These are phyloP conservation scores for Cactoblastis cactorum DNA, from an alignment of 2,888 invertebrate species.

Conservation along the genomic window DNA sequence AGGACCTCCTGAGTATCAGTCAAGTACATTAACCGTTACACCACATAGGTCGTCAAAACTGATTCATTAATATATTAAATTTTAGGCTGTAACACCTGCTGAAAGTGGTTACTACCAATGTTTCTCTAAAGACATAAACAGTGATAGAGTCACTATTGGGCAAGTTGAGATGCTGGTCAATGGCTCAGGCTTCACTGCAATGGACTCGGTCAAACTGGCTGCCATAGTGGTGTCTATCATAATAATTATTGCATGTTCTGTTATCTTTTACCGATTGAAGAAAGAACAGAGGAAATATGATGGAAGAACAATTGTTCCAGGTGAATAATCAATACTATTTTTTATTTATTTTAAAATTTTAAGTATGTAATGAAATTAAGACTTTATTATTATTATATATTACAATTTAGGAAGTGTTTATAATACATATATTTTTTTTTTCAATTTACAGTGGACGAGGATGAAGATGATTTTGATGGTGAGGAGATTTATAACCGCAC, in stretches of 20 bases:
- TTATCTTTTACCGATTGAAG: constrained; percentile 61
- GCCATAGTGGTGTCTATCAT: constrained; percentile 68
- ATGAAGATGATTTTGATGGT: constrained; percentile 58
- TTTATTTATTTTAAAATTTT: not conserved
- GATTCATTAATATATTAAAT: constrained; percentile 23
- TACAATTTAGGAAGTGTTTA: too few species aligned
- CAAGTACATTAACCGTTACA: too few species aligned
- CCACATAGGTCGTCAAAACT: too few species aligned
- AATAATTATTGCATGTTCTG: constrained; percentile 61
- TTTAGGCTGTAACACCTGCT: constrained; percentile 79
- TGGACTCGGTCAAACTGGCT: constrained; percentile 67
- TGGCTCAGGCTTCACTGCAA: constrained; percentile 55
- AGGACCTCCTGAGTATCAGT: too few species aligned
- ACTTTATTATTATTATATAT: too few species aligned
- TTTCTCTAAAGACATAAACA: constrained; percentile 78
- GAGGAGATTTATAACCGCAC: constrained; percentile 74
- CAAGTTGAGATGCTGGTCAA: constrained; percentile 81
- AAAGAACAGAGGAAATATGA: constrained; percentile 68
- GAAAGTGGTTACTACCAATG: constrained; percentile 84
- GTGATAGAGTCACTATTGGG: constrained; percentile 72
- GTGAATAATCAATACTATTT: constrained; percentile 31
- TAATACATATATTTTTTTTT: too few species aligned
- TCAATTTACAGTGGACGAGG: constrained; percentile 74
- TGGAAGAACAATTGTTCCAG: constrained; percentile 54
- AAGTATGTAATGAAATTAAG: too few species aligned